Evolutionary conservation across 2,113 vertebrate genomes (phyloP).

Genomic region (Paracanthobrama guichenoti): DNA sequence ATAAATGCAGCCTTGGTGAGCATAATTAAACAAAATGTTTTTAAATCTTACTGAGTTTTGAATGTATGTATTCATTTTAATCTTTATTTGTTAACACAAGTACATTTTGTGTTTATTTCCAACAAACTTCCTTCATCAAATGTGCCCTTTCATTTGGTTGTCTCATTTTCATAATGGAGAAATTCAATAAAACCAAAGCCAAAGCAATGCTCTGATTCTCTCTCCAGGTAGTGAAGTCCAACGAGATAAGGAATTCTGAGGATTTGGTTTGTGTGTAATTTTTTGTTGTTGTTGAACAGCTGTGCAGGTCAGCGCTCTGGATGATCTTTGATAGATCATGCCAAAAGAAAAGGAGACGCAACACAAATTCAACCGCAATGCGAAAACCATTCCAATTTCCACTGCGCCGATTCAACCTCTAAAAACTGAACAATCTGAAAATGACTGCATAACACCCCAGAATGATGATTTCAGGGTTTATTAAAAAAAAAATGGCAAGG

Average conservation of each 20-base stretch:
- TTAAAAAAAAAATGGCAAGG: neutral
- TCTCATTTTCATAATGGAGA: neutral
- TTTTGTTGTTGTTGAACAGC: conserved; percentile 22
- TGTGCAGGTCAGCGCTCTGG: conserved; percentile 29
- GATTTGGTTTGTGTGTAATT: conserved; percentile 35
- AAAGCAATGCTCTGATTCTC: conserved; percentile 44
- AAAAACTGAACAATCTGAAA: neutral
- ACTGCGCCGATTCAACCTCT: neutral
- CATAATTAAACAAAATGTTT: too few species aligned
- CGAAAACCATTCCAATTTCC: neutral
- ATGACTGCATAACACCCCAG: neutral
- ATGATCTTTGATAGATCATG: conserved; percentile 31
- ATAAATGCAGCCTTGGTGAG: too few species aligned
- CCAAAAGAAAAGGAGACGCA: conserved; percentile 29
- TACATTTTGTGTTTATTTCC: neutral
- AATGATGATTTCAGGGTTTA: neutral
- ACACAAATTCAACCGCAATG: conserved; percentile 4
- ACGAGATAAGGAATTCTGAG: conserved; percentile 22
- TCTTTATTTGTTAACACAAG: too few species aligned
- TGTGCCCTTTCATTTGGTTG: neutral
- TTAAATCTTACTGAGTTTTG: too few species aligned
- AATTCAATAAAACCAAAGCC: neutral
- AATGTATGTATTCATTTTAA: too few species aligned
- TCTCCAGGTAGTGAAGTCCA: conserved; percentile 43
- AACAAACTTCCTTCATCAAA: conserved; percentile 1